Conservation (phyloP, 2,888 invertebrate species). For the Pandemis cinnamomeana region DNA sequence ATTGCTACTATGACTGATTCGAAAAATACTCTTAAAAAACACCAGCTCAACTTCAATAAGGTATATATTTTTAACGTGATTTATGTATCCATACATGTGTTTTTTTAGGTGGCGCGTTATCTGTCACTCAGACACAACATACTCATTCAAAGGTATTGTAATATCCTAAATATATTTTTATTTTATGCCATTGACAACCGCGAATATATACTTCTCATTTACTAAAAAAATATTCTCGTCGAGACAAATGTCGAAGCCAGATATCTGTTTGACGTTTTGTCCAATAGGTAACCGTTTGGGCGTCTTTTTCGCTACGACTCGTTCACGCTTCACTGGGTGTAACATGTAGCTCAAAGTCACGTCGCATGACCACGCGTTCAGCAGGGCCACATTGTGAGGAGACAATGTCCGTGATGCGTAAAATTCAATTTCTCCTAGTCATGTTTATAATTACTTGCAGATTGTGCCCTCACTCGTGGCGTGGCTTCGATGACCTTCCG, state of each 20-base stretch:
- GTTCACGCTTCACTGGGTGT: slow-evolving; percentile 19
- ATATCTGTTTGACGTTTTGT: background rate
- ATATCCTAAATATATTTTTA: no score
- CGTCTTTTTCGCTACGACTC: slow-evolving; percentile 13
- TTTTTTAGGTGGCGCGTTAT: no score
- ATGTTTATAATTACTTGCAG: slow-evolving; percentile 69
- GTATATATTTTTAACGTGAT: no score
- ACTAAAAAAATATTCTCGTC: background rate
- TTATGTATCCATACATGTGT: no score
- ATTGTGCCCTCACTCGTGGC: slow-evolving; percentile 47
- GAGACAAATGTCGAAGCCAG: background rate
- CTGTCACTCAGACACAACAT: no score
- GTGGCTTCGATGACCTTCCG: slow-evolving; percentile 17
- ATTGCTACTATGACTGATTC: no score
- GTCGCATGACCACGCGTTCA: slow-evolving; percentile 37
- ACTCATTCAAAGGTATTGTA: no score
- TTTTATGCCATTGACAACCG: no score
- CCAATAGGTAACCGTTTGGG: background rate
- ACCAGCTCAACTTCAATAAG: no score
- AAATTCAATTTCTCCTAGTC: slow-evolving; percentile 60
- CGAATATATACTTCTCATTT: no score
- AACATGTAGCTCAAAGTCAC: slow-evolving; percentile 45
- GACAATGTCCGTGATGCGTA: slow-evolving; percentile 65
- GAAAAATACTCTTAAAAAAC: no score
- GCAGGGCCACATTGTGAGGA: slow-evolving; percentile 44